Conservation (phyloP, 2,797 vertebrate species). For the Takifugu rubripes region DNA sequence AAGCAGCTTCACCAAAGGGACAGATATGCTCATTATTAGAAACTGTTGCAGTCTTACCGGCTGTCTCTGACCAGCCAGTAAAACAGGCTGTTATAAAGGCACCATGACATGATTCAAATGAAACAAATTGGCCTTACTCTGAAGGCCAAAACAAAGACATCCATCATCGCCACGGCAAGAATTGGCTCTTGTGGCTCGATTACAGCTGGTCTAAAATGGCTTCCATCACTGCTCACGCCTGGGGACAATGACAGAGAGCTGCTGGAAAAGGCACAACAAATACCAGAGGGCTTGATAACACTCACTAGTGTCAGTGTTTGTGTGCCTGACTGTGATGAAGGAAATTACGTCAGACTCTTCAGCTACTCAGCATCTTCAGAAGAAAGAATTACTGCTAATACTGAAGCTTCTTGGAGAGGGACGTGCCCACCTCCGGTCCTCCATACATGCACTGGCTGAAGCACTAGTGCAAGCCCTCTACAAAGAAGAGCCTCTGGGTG, state of each 20-base stretch:
- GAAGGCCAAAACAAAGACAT: slow-evolving; percentile 63
- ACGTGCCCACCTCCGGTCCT: too few species aligned
- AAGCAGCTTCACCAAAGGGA: too few species aligned
- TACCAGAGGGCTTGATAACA: slow-evolving; percentile 11
- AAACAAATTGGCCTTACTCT: slow-evolving; percentile 55
- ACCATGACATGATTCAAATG: slow-evolving; percentile 32
- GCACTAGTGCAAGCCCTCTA: too few species aligned
- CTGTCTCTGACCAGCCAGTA: slow-evolving; percentile 8
- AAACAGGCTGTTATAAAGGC: slow-evolving; percentile 38
- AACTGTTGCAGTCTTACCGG: neutral
- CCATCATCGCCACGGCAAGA: slow-evolving; percentile 53
- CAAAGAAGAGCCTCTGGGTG: too few species aligned
- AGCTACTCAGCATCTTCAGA: too few species aligned
- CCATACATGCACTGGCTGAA: too few species aligned
- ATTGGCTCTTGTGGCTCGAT: slow-evolving; percentile 58
- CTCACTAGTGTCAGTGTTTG: neutral
- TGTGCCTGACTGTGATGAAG: neutral
- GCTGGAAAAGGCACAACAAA: slow-evolving; percentile 27
- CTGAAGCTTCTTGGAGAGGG: too few species aligned
- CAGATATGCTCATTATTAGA: too few species aligned
- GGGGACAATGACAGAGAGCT: slow-evolving; percentile 40
- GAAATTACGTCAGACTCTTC: too few species aligned
- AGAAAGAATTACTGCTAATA: too few species aligned
- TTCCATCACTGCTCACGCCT: slow-evolving; percentile 34
- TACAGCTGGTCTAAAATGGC: slow-evolving; percentile 47